Base-by-base conservation (phyloP, 2,888 invertebrate genomes). In the Zelleria hepariella region DNA sequence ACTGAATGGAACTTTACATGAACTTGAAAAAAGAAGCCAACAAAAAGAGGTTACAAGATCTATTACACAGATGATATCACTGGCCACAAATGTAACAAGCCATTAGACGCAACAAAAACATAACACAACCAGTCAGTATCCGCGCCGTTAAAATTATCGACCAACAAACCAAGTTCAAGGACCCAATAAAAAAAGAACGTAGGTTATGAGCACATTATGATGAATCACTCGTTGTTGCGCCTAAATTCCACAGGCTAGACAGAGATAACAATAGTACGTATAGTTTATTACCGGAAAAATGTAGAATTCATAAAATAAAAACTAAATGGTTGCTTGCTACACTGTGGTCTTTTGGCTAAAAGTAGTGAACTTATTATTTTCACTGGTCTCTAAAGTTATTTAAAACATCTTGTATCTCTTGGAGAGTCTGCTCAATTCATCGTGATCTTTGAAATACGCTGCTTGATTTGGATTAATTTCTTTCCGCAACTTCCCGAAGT, bases 161-260 rank as follows among this genome's bases (percentile, higher is more conserved):
- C 84, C 86, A 80, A 72, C 80, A 73, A 78, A 86, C 5, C 51
- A 86, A 84, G 87, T 88, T 87, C 87, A 86, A 86, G 87, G 86
- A 72, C 80, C 77, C 78, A 77, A 84, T 85, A 84, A 86, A 86
- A 56, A n/a, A 56, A 26, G 7, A 51, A 47, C 48, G 27, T 25
- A 58, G 27, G 25, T 20, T 20, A 27, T 51, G 58, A 51, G n/a
- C 51, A 51, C 51, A 58, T 27, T 58, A 51, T 23, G 47, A 47
- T 57, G 57, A 57, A 10, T 57, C 57, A 47, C 25, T 25, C 2
- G 10, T 51, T 20, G 32, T 42, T 42, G 32, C 32, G 32, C 32
- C 32, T 10, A 42, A 42, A 42, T 15, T 42, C 4, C 32, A 15
- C 15, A 15, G 15, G 32, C 2, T 42, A 42, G 32, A 42, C 10